These are phyloP conservation scores for Fragariocoptes setiger DNA, from an alignment of 1,140 invertebrate species.

Conservation along the genomic window DNA sequence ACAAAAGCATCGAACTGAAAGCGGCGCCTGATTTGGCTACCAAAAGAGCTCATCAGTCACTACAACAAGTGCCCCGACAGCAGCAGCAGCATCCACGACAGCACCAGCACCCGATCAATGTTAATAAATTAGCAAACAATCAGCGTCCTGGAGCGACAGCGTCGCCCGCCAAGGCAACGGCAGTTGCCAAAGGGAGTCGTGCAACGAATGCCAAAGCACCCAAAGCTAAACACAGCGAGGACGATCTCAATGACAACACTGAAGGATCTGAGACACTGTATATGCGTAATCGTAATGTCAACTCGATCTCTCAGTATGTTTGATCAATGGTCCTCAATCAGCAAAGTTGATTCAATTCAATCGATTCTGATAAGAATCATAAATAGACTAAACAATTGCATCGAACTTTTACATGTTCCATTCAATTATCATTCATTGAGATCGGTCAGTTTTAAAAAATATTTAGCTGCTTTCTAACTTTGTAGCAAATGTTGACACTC, in stretches of 20 bases:
- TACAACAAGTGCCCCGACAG: not conserved
- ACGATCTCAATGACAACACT: not conserved
- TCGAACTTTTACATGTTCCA: too few relatives aligned
- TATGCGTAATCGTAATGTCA: not conserved
- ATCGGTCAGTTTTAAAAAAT: too few relatives aligned
- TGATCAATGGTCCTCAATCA: too few relatives aligned
- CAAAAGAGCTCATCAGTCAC: not conserved
- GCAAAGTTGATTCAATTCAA: too few relatives aligned
- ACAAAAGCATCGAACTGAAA: not conserved
- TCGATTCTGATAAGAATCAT: too few relatives aligned
- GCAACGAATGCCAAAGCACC: not conserved
- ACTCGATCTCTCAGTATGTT: not conserved
- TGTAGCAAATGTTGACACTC: too few relatives aligned
- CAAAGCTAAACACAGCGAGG: not conserved
- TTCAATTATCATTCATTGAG: too few relatives aligned
- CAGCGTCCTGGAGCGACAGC: not conserved
- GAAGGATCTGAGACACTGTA: not conserved
- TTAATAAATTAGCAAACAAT: not conserved
- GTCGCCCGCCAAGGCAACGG: not conserved
- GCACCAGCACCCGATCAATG: not conserved
- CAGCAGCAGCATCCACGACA: not conserved
- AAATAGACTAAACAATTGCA: too few relatives aligned
- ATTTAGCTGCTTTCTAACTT: too few relatives aligned
- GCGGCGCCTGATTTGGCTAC: not conserved
- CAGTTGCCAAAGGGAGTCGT: not conserved